A percentile compares a stretch with the other conserved stretches of the same genome.
Conservation (phyloP, 2,113 vertebrate genomes). For the Danionella cerebrum region DNA sequence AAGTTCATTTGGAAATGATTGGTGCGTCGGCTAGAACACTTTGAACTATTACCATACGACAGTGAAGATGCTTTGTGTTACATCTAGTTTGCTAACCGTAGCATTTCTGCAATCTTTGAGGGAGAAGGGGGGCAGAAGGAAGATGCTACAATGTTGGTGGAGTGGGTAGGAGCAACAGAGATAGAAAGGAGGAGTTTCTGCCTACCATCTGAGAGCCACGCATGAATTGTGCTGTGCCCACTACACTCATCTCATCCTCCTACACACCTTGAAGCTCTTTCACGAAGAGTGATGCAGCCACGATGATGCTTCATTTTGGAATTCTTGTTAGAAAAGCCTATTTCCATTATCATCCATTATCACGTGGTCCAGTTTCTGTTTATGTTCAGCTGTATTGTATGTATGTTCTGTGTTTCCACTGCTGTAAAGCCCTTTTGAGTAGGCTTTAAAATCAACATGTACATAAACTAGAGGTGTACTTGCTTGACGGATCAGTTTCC, state of each 20-base stretch:
- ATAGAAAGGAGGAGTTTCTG: constrained; percentile 31
- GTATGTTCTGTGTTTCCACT: too few species aligned
- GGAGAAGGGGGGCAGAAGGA: not conserved
- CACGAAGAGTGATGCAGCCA: not conserved
- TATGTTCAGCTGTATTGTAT: too few species aligned
- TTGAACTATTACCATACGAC: not conserved
- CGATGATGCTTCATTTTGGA: not conserved
- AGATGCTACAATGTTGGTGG: constrained; percentile 17
- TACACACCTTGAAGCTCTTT: not conserved
- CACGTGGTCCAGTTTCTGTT: too few species aligned
- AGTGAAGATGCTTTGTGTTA: too few species aligned
- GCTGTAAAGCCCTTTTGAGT: too few species aligned
- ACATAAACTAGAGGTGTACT: too few species aligned
- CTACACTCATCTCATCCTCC: constrained; percentile 1
- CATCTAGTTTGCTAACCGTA: too few species aligned
- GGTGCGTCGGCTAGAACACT: not conserved
- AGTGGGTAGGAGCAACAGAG: not conserved
- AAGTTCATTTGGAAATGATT: not conserved
- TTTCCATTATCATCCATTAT: too few species aligned
- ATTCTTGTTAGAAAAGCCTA: too few species aligned
- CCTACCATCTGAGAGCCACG: constrained; percentile 28
- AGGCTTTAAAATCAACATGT: too few species aligned
- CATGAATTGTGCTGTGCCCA: constrained; percentile 20
- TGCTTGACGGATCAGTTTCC: too few species aligned
- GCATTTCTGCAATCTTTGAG: too few species aligned